Evolutionary conservation across 1,140 invertebrate species (phyloP).

Genomic region (Sogatella furcifera): DNA sequence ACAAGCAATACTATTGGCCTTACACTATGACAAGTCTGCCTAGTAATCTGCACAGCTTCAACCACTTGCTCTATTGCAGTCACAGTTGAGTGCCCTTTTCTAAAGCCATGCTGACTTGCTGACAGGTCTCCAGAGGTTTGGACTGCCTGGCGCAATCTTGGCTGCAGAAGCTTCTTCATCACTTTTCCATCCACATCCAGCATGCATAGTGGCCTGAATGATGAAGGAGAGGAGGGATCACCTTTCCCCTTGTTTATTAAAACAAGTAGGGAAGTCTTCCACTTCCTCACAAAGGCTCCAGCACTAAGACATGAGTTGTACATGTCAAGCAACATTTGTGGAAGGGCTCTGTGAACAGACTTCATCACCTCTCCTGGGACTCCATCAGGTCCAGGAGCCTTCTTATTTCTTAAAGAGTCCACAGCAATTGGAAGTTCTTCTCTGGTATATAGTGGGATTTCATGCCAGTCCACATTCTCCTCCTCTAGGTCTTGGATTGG

Average conservation of each 20-base stretch:
- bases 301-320: slow-evolving; percentile 11
- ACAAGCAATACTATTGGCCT: slow-evolving; percentile 7
- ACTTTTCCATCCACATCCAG: slow-evolving; percentile 23
- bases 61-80: slow-evolving; percentile 12
- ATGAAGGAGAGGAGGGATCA: neutral
- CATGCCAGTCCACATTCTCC: neutral
- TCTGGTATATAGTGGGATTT: neutral
- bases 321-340: neutral
- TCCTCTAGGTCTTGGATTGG: neutral
- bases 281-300: slow-evolving; percentile 14
- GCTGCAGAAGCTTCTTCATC: slow-evolving; percentile 19
- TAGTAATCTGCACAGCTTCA: neutral
- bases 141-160: slow-evolving; percentile 5
- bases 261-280: slow-evolving; percentile 13
- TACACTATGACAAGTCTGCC: neutral
- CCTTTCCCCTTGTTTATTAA: slow-evolving; percentile 16
- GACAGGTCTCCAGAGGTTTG: slow-evolving; percentile 7
- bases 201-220: slow-evolving; percentile 23
- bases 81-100: slow-evolving; percentile 17
- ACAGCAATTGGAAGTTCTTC: neutral
- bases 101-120: slow-evolving; percentile 20
- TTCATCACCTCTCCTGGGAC: neutral
- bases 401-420: neutral
- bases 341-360: neutral
- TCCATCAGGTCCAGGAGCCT: neutral